Evolutionary conservation across 2,113 vertebrate genomes (phyloP).

Genomic region (Setophaga kirtlandii): DNA sequence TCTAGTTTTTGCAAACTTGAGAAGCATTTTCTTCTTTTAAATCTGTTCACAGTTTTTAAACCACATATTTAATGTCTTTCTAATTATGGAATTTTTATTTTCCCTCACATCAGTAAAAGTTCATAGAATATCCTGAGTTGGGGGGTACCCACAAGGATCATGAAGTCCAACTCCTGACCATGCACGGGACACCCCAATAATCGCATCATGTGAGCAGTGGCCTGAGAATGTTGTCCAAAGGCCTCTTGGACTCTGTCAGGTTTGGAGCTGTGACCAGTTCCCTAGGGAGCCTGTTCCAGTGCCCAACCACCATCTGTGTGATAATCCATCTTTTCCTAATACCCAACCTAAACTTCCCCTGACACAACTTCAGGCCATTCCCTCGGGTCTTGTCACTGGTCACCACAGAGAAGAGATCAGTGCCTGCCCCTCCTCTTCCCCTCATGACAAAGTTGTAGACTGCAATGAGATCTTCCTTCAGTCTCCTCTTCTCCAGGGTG

Average conservation of each 20-base stretch:
- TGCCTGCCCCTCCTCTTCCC: not conserved
- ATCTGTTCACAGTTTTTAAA: not conserved
- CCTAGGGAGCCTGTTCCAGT: not conserved
- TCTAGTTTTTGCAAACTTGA: not conserved
- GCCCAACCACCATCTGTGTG: accelerated
- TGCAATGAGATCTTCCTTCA: not conserved
- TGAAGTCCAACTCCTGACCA: not conserved
- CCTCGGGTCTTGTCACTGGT: accelerated
- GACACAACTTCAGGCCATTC: not conserved
- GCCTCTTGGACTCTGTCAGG: not conserved
- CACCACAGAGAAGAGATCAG: not conserved
- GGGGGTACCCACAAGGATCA: not conserved
- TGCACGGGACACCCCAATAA: not conserved
- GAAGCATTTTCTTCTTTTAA: not conserved
- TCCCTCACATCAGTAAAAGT: not conserved
- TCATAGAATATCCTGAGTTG: not conserved
- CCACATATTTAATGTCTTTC: not conserved
- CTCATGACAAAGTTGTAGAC: not conserved
- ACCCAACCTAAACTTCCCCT: not conserved
- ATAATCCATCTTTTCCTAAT: accelerated
- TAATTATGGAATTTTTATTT: not conserved
- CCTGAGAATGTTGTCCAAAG: not conserved
- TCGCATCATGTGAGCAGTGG: not conserved
- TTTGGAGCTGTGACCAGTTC: not conserved
- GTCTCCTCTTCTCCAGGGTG: not conserved